Percentiles rank a stretch among this genome's conserved stretches.
phyloP scores from a whole-genome alignment of 2,113 vertebrate species.

The Oncorhynchus keta region DNA sequence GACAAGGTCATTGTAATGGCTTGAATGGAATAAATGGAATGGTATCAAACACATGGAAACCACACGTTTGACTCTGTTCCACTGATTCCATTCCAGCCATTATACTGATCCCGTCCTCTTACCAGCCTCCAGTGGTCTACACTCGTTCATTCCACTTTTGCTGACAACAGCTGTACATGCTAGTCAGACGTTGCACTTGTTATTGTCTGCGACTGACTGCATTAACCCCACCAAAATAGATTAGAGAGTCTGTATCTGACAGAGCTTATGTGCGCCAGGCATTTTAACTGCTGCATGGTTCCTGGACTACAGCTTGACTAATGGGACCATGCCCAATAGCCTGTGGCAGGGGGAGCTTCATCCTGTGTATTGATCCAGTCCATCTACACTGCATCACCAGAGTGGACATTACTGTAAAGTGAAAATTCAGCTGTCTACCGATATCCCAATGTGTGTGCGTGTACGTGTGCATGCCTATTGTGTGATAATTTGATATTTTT shows the following conservation, averaged over 20 bases:
- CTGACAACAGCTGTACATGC: not conserved
- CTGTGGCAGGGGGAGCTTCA: conserved; percentile 52
- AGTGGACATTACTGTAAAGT: conserved; percentile 28
- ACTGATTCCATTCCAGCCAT: no score
- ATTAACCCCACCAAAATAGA: conserved; percentile 62
- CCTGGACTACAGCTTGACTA: conserved; percentile 66
- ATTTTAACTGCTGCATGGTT: conserved; percentile 24
- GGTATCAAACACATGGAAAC: no score
- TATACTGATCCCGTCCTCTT: no score
- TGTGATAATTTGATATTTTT: not conserved
- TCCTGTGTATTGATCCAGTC: conserved; percentile 60
- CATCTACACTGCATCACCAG: conserved; percentile 33
- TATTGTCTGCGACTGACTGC: conserved; percentile 17
- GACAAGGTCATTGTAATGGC: no score
- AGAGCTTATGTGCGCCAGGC: not conserved
- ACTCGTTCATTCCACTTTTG: not conserved
- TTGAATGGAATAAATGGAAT: no score
- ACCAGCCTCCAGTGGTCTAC: not conserved
- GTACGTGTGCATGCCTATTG: not conserved
- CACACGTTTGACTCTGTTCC: no score
- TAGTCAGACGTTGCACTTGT: not conserved
- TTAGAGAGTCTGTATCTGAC: conserved; percentile 54
- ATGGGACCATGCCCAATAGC: conserved; percentile 56
- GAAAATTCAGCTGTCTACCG: not conserved
- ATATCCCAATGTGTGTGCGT: not conserved